These are phyloP conservation scores for Pao palembangensis DNA, from an alignment of 2,113 vertebrate genomes.

Conservation along the genomic window DNA sequence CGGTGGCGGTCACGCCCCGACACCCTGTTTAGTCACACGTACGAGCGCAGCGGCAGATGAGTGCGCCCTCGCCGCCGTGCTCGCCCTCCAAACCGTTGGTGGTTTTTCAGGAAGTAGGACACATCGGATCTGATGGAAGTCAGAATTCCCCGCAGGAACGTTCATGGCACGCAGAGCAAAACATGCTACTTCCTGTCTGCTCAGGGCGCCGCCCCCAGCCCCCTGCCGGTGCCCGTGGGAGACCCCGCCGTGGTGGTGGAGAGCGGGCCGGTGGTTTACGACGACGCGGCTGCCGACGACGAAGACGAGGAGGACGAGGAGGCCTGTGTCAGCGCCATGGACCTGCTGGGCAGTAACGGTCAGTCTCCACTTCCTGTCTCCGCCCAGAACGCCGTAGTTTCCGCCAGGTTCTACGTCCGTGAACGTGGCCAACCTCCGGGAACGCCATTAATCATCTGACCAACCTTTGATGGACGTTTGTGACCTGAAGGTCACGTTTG, in stretches of 20 bases:
- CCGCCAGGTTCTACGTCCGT: no score
- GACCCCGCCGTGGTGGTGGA: slow-evolving; percentile 78
- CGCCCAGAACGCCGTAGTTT: no score
- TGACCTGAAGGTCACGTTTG: no score
- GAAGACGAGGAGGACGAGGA: slow-evolving; percentile 89
- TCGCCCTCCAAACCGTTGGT: not conserved
- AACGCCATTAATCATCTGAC: no score
- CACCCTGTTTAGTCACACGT: not conserved
- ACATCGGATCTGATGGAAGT: slow-evolving; percentile 9
- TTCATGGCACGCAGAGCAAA: slow-evolving; percentile 7
- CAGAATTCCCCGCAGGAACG: slow-evolving; percentile 28
- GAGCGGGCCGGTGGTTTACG: slow-evolving; percentile 87
- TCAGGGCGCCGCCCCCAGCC: slow-evolving; percentile 18
- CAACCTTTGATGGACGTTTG: no score
- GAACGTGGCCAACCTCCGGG: no score
- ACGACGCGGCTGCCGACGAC: slow-evolving; percentile 79
- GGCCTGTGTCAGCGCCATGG: slow-evolving; percentile 87
- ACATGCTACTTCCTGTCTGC: slow-evolving; percentile 24
- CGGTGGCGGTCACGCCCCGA: no score
- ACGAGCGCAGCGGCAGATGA: no score
- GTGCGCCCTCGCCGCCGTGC: not conserved
- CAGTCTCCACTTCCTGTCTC: slow-evolving; percentile 29
- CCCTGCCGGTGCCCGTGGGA: slow-evolving; percentile 42
- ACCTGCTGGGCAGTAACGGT: slow-evolving; percentile 86
- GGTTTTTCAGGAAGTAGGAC: slow-evolving; percentile 32